phyloP scores from a whole-genome alignment of 2,888 invertebrate species.

The Cephalotes varians region DNA sequence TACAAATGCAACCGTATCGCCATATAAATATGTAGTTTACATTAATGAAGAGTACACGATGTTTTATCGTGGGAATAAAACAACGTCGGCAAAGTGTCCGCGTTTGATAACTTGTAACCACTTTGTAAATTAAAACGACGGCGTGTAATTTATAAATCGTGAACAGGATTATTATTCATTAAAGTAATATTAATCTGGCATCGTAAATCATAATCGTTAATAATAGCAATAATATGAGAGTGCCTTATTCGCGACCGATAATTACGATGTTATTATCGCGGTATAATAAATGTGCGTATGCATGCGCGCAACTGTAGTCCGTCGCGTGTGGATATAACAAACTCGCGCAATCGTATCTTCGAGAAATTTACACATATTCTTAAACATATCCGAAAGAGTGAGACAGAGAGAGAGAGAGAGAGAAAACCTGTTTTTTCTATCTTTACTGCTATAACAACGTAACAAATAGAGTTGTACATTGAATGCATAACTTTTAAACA shows the following conservation, averaged over 20 bases:
- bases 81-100: neutral
- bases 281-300: slow-evolving; percentile 54
- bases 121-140: slow-evolving; percentile 26
- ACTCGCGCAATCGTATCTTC: slow-evolving; percentile 15
- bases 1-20: slow-evolving; percentile 2
- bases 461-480: neutral
- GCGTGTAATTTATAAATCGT: slow-evolving; percentile 29
- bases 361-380: slow-evolving; percentile 12
- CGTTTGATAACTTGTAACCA: neutral
- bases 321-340: slow-evolving; percentile 13
- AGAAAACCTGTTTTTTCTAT: neutral
- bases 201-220: slow-evolving; percentile 71
- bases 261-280: slow-evolving; percentile 64
- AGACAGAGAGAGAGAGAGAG: neutral
- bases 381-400: neutral
- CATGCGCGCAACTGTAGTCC: neutral
- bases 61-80: slow-evolving; percentile 30
- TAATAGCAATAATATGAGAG: slow-evolving; percentile 50
- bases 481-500: neutral
- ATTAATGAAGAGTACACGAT: slow-evolving; percentile 2
- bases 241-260: slow-evolving; percentile 29
- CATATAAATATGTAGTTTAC: slow-evolving; percentile 39
- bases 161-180: slow-evolving; percentile 33
- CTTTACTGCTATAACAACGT: neutral
- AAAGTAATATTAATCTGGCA: slow-evolving; percentile 49